Conservation (phyloP, 2,113 vertebrate species). For the Lasiurus cinereus region DNA sequence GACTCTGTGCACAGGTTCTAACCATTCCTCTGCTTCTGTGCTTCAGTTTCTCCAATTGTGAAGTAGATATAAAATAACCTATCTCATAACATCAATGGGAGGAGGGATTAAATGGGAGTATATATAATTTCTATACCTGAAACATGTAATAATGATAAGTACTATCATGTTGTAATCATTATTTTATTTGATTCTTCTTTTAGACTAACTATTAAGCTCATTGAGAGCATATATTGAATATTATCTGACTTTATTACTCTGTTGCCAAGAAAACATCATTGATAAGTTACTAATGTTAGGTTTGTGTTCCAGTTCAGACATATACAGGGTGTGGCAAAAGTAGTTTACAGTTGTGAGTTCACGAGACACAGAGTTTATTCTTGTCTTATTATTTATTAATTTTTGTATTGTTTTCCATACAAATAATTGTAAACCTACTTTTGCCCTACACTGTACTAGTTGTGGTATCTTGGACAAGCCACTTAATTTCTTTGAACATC, state of each 20-base stretch:
- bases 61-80: not conserved
- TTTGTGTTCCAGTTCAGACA: not conserved
- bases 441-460: not conserved
- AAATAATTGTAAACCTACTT: not conserved
- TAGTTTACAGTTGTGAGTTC: not conserved
- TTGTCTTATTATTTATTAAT: no score
- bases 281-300: not conserved
- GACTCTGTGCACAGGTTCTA: not conserved
- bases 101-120: not conserved
- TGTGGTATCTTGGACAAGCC: not conserved
- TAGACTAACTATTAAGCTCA: not conserved
- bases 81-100: not conserved
- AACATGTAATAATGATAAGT: not conserved
- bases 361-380: no score
- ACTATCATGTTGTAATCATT: not conserved
- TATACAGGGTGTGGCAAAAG: not conserved
- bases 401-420: not conserved
- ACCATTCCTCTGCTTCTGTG: not conserved
- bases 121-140: not conserved
- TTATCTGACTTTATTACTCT: not conserved
- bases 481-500: not conserved
- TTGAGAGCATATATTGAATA: not conserved
- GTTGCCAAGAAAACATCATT: not conserved
- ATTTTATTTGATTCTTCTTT: conserved; percentile 3
- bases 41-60: not conserved